A percentile compares a stretch with the other conserved stretches of the same genome.
Conservation (phyloP, 2,888 invertebrate species). For the Matsumyia berberina region DNA sequence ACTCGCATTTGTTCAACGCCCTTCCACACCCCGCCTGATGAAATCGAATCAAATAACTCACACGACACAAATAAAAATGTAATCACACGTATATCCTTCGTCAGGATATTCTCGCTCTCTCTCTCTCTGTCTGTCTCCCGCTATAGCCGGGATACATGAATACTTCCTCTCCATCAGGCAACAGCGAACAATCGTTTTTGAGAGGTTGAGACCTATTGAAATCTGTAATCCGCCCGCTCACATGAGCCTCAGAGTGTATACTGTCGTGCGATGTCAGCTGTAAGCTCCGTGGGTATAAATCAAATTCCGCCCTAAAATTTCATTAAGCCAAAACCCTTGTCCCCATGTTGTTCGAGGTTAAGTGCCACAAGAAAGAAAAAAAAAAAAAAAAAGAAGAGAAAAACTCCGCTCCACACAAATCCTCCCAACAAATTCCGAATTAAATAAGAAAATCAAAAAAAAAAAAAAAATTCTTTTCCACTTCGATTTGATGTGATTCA, state of each 20-base stretch:
- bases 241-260: constrained; percentile 11
- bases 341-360: constrained; percentile 67
- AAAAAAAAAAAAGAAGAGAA: not conserved
- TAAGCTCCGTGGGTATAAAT: constrained; percentile 67
- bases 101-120: constrained; percentile 6
- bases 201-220: constrained; percentile 48
- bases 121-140: not conserved
- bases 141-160: no score
- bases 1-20: constrained; percentile 11
- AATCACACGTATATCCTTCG: constrained; percentile 47
- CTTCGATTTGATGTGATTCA: constrained; percentile 73
- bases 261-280: constrained; percentile 63
- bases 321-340: constrained; percentile 68
- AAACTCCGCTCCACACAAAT: constrained; percentile 30
- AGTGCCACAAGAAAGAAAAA: constrained; percentile 50
- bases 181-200: constrained; percentile 52
- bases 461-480: constrained; percentile 52
- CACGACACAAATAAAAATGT: constrained; percentile 50
- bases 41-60: constrained; percentile 59
- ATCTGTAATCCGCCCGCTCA: constrained; percentile 49
- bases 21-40: not conserved
- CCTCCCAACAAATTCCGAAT: constrained; percentile 62
- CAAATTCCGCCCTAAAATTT: constrained; percentile 73
- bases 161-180: constrained; percentile 43
- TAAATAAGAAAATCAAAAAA: constrained; percentile 55